Evolutionary conservation across 2,888 invertebrate genomes (phyloP).

Genomic region (Pyrrhia umbra): DNA sequence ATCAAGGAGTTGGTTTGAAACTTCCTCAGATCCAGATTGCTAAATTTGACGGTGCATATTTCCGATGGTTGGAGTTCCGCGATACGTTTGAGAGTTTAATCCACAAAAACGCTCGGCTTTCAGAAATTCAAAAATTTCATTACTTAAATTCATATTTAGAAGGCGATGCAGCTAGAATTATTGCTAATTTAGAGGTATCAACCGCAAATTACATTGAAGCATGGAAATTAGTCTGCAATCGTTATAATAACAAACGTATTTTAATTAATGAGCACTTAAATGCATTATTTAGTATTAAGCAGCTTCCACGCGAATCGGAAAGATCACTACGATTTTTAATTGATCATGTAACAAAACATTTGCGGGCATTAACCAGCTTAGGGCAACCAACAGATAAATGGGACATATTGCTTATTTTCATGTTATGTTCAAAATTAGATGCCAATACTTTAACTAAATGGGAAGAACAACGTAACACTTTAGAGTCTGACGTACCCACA

Average conservation of each 20-base stretch:
- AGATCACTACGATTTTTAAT: constrained; percentile 43
- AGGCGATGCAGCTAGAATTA: constrained; percentile 51
- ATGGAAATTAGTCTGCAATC: constrained; percentile 16
- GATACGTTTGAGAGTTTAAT: constrained; percentile 44
- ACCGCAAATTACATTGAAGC: constrained; percentile 6
- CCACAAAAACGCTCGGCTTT: constrained; percentile 8
- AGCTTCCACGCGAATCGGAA: constrained; percentile 42
- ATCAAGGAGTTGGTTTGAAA: constrained; percentile 36
- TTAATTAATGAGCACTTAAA: constrained; percentile 47
- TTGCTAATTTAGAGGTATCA: constrained; percentile 53
- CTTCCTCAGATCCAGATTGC: constrained; percentile 53
- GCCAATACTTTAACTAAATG: constrained; percentile 49
- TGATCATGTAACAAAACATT: constrained; percentile 54
- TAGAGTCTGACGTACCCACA: constrained; percentile 40
- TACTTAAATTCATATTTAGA: constrained; percentile 44
- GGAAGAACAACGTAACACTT: constrained; percentile 54
- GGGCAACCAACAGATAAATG: constrained; percentile 49
- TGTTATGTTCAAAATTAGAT: constrained; percentile 54
- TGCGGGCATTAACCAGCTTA: constrained; percentile 50
- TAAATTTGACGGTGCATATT: constrained; percentile 55
- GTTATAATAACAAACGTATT: constrained; percentile 25
- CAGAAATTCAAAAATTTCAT: constrained; percentile 37
- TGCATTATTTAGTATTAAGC: constrained; percentile 44
- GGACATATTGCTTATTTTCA: constrained; percentile 50
- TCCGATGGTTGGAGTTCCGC: constrained; percentile 57